Percentiles rank a stretch among this genome's conserved stretches.
Conservation (phyloP, 2,113 vertebrate genomes). For the Tragulus kanchil region DNA sequence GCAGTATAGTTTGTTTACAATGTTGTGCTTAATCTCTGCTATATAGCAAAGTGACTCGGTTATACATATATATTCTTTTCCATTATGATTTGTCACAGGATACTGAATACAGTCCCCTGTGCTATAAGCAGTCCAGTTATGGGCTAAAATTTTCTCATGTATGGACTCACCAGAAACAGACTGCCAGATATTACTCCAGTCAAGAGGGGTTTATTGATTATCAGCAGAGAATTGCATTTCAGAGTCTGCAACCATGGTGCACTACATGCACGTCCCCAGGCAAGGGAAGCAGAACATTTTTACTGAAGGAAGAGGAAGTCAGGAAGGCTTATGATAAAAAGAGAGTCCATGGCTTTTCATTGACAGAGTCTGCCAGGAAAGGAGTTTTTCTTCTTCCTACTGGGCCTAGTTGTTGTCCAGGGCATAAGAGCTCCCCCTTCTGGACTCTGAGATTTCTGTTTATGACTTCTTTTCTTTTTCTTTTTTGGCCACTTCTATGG, state of each 20-base stretch:
- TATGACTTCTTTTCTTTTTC: too few relatives aligned
- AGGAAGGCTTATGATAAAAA: not conserved
- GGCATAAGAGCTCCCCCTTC: not conserved
- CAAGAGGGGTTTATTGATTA: not conserved
- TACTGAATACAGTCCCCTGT: too few relatives aligned
- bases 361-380: not conserved
- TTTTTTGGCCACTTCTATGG: too few relatives aligned
- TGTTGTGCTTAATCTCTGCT: too few relatives aligned
- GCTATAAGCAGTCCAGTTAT: not conserved
- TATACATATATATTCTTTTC: too few relatives aligned
- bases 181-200: not conserved
- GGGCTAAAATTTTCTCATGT: too few relatives aligned
- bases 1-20: too few relatives aligned
- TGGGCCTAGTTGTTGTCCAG: rapidly evolving
- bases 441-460: not conserved
- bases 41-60: too few relatives aligned
- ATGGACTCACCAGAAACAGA: not conserved
- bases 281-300: not conserved
- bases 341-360: not conserved
- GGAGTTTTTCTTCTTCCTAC: not conserved
- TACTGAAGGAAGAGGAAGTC: not conserved
- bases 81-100: too few relatives aligned
- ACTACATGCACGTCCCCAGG: not conserved
- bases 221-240: not conserved
- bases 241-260: not conserved